Evolutionary conservation across 2,113 vertebrate genomes (phyloP).

Genomic region (Tor tambroides): DNA sequence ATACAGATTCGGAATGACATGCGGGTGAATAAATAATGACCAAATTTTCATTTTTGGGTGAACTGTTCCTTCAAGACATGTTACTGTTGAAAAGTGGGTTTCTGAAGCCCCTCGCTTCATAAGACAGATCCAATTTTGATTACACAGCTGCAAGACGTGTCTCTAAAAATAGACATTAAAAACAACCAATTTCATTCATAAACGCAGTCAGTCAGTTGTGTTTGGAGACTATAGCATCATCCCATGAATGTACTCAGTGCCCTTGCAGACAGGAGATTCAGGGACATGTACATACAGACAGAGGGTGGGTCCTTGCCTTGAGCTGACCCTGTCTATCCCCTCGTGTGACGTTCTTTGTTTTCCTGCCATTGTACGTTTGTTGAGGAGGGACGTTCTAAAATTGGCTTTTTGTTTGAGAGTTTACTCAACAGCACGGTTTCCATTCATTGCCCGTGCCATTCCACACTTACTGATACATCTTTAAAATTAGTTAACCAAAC

Average conservation of each 20-base stretch:
- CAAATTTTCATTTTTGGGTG: not conserved
- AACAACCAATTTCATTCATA: slow-evolving; percentile 39
- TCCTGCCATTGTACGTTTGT: slow-evolving; percentile 86
- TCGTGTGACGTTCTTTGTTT: slow-evolving; percentile 79
- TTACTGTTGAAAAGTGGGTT: not conserved
- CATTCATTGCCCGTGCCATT: slow-evolving; percentile 65
- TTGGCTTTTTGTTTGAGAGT: slow-evolving; percentile 87
- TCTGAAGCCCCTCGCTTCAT: not conserved
- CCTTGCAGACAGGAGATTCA: not conserved
- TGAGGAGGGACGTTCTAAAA: slow-evolving; percentile 84
- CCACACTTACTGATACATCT: slow-evolving; percentile 63
- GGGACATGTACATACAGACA: slow-evolving; percentile 10
- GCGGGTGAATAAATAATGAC: not conserved
- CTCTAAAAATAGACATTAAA: slow-evolving; percentile 22
- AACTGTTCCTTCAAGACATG: not conserved
- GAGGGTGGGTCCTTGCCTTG: slow-evolving; percentile 68
- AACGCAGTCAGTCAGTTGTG: slow-evolving; percentile 35
- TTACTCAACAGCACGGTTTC: slow-evolving; percentile 79
- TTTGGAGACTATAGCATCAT: slow-evolving; percentile 20
- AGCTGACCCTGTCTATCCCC: slow-evolving; percentile 74
- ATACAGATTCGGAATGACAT: not conserved
- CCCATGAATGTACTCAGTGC: not conserved
- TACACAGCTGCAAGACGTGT: slow-evolving; percentile 34
- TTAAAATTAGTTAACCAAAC: slow-evolving; percentile 73
- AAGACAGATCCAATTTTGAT: not conserved